Base-by-base conservation (phyloP, 2,888 invertebrate species). In the Acronicta aceris region DNA sequence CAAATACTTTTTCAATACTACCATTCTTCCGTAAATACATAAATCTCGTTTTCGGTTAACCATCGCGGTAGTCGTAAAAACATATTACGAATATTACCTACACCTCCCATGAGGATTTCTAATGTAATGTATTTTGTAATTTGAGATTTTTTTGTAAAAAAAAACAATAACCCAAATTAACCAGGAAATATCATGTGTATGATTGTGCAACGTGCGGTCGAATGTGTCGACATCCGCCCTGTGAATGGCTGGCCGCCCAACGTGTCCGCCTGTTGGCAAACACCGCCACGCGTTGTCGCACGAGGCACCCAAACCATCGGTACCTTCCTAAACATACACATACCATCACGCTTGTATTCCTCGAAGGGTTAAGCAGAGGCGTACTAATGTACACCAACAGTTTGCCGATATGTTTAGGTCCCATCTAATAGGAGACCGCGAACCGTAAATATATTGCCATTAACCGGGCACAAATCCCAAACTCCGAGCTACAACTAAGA, bases 111-210 rank as follows among this genome's bases (percentile, higher is more conserved):
- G 59, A 70, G 40, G 10, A 52, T 49, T 42, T 42, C 27, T 55
- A 46, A 56, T 27, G 47, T 54, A 62, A 62, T 51, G 30, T 45
- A n/a, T 50, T 36, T 57, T 54, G 63, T 70, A 75, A 78, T 66
- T 65, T 61, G 74, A 76, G 73, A 69, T 66, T 63, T 48, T n/a
- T 73, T 77, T 65, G 64, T 75, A 69, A 76, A 71, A 69, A 76
- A 71, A 72, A 81, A 82, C 76, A 82, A 84, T 84, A 82, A 84
- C 86, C 85, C 56, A 86, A 79, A 87, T 85, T 81, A 77, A 85
- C 83, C 83, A 87, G 89, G 89, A 89, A 89, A 81, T 76, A 60
- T 59, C 69, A 70, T 78, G 76, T 73, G 75, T 74, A 49, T 67
- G 74, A 70, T 88, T 87, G 83, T 83, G 88, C 78, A 88, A 88